Evolutionary conservation across 2,888 invertebrate species (phyloP).

Genomic region (Corbicula japonica): DNA sequence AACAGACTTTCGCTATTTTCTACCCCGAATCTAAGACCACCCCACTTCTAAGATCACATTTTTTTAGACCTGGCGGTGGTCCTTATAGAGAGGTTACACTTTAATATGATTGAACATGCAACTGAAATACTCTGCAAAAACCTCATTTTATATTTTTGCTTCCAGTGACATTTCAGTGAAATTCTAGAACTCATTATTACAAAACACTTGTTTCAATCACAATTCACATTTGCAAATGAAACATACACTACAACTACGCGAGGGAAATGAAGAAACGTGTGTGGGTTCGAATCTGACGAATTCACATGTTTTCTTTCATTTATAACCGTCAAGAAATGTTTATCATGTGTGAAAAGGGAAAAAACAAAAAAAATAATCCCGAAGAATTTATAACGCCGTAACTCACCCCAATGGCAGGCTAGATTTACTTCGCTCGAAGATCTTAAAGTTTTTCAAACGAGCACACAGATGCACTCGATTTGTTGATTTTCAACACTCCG

Average conservation of each 20-base stretch:
- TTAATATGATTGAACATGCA: too few relatives aligned
- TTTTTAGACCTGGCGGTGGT: too few relatives aligned
- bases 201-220: neutral
- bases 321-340: slow-evolving; percentile 50
- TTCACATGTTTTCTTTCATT: slow-evolving; percentile 34
- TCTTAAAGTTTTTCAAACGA: slow-evolving; percentile 39
- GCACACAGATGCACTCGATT: slow-evolving; percentile 55
- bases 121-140: too few relatives aligned
- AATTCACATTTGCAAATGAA: neutral
- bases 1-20: too few relatives aligned
- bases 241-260: neutral
- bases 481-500: slow-evolving; percentile 44
- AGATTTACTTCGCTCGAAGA: slow-evolving; percentile 29
- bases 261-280: slow-evolving; percentile 13
- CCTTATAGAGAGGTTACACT: too few relatives aligned
- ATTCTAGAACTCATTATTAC: neutral
- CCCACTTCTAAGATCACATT: too few relatives aligned
- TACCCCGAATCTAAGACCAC: too few relatives aligned
- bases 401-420: slow-evolving; percentile 39
- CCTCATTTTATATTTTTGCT: neutral
- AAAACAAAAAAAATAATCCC: slow-evolving; percentile 21
- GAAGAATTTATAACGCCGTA: slow-evolving; percentile 44
- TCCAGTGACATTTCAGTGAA: neutral
- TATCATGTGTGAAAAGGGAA: slow-evolving; percentile 39
- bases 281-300: slow-evolving; percentile 14